Evolutionary conservation across 2,113 vertebrate species (phyloP).

Genomic region (Campylorhamphus procurvoides): DNA sequence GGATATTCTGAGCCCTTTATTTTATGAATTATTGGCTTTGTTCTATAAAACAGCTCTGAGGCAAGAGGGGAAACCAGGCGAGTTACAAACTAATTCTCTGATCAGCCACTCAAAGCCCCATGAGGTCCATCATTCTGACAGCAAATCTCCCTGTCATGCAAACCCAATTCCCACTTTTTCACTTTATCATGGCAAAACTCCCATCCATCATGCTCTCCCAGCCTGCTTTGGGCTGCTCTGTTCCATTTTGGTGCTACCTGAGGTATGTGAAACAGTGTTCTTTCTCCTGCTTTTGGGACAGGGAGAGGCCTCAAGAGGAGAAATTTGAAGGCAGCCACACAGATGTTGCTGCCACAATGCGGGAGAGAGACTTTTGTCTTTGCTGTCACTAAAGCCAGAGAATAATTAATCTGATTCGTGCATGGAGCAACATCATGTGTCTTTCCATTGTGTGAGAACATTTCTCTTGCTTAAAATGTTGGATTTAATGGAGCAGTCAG

Average conservation of each 20-base stretch:
- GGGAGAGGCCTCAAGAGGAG: slow-evolving; percentile 18
- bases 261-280: neutral
- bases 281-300: neutral
- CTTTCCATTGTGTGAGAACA: slow-evolving; percentile 64
- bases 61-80: neutral
- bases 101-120: neutral
- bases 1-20: neutral
- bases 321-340: slow-evolving; percentile 10
- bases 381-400: slow-evolving; percentile 29
- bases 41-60: neutral
- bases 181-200: neutral
- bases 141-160: neutral
- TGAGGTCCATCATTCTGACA: neutral
- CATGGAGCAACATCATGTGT: slow-evolving; percentile 19
- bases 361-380: slow-evolving; percentile 48
- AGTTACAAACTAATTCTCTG: slow-evolving; percentile 19
- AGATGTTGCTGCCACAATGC: slow-evolving; percentile 28
- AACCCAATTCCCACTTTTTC: neutral
- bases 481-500: slow-evolving; percentile 9
- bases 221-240: neutral
- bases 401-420: slow-evolving; percentile 36
- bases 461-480: slow-evolving; percentile 35
- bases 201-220: neutral
- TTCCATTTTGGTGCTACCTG: neutral
- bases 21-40: neutral